Evolutionary conservation across 1,140 invertebrate genomes (phyloP).

Genomic region (Papilio xuthus): DNA sequence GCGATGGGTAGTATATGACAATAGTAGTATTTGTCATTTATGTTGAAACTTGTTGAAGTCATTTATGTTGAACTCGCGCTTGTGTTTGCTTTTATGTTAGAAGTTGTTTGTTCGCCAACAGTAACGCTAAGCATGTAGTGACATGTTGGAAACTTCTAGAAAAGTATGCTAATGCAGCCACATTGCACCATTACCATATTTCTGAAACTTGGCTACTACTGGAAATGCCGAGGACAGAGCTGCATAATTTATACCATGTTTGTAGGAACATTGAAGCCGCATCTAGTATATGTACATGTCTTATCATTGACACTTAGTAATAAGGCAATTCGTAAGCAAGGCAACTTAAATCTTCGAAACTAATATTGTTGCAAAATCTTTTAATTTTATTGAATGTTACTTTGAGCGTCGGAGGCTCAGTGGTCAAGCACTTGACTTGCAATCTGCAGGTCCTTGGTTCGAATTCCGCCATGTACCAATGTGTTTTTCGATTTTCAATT

Average conservation of each 20-base stretch:
- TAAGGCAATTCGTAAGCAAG: too few species aligned
- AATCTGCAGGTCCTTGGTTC: too few species aligned
- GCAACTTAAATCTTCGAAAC: too few species aligned
- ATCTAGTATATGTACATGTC: too few species aligned
- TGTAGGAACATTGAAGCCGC: background rate
- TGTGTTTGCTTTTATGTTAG: slow-evolving; percentile 1
- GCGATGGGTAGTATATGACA: too few species aligned
- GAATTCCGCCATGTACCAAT: too few species aligned
- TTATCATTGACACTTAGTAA: too few species aligned
- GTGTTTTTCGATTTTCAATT: too few species aligned
- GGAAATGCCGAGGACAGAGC: background rate
- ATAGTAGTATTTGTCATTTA: background rate
- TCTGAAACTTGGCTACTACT: background rate
- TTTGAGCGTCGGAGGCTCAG: too few species aligned
- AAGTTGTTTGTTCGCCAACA: slow-evolving; percentile 13
- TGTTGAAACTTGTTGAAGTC: background rate
- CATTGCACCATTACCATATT: background rate
- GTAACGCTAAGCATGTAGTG: background rate
- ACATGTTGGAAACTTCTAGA: slow-evolving; percentile 17
- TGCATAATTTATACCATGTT: slow-evolving; percentile 13
- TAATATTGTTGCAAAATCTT: too few species aligned
- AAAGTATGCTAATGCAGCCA: slow-evolving; percentile 7
- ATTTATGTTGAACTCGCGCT: background rate
- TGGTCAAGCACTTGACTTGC: too few species aligned
- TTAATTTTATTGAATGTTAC: too few species aligned